phyloP scores from a whole-genome alignment of 2,888 invertebrate genomes.

The Scrobipalpa atriplicella region DNA sequence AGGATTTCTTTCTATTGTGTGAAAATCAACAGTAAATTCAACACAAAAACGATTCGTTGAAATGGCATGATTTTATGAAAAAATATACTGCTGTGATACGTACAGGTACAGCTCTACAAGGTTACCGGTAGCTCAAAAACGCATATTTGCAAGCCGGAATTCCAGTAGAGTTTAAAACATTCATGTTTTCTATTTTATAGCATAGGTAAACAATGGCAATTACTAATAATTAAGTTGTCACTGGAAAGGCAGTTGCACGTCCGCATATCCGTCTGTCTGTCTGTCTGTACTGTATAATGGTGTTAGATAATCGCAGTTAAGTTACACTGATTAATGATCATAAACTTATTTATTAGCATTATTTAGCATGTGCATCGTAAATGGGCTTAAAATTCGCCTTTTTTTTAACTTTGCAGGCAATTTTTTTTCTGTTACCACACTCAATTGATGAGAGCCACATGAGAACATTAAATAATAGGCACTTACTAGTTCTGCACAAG shows the following conservation, averaged over 20 bases:
- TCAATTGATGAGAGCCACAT: neutral
- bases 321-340: conserved; percentile 10
- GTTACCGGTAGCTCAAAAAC: neutral
- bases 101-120: too few relatives aligned
- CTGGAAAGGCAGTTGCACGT: conserved; percentile 30
- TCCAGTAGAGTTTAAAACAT: conserved; percentile 8
- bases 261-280: conserved; percentile 34
- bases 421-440: too few relatives aligned
- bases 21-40: too few relatives aligned
- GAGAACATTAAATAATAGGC: conserved; percentile 14
- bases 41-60: too few relatives aligned
- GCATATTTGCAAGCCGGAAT: neutral
- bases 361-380: neutral
- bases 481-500: conserved; percentile 13
- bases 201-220: conserved; percentile 25
- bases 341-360: neutral
- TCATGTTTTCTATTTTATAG: conserved; percentile 15
- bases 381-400: too few relatives aligned
- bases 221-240: conserved; percentile 33
- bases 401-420: too few relatives aligned
- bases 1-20: too few relatives aligned
- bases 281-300: neutral
- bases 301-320: neutral
- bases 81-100: too few relatives aligned
- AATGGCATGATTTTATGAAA: too few relatives aligned